Percentiles rank a stretch among this genome's conserved stretches.
These are phyloP conservation scores for Dolichoris vasculosae DNA, from an alignment of 1,140 invertebrate genomes.

Conservation along the genomic window DNA sequence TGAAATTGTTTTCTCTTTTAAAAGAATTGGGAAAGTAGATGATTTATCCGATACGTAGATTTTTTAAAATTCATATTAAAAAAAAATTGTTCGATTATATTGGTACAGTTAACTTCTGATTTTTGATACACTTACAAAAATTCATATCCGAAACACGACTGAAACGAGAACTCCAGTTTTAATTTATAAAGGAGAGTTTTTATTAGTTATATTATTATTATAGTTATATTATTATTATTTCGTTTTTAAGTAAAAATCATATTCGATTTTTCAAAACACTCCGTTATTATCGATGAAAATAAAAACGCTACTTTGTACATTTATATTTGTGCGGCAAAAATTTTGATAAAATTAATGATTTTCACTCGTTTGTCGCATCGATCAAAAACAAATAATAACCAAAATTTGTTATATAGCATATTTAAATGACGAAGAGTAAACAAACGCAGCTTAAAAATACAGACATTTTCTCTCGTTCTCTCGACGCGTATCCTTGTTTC, in stretches of 20 bases:
- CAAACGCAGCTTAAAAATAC: background rate
- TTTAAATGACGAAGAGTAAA: background rate
- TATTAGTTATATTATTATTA: background rate
- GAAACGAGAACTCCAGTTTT: background rate
- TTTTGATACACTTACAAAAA: background rate
- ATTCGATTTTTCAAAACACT: background rate
- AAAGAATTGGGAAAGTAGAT: too few species aligned
- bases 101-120: background rate
- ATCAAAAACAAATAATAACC: background rate
- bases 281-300: background rate
- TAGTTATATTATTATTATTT: background rate
- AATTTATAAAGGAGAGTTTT: background rate
- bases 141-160: background rate
- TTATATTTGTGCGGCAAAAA: background rate
- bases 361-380: background rate
- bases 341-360: too few species aligned
- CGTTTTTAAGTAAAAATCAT: background rate
- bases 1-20: too few species aligned
- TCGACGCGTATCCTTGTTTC: conserved; percentile 21
- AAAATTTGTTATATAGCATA: background rate
- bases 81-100: background rate
- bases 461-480: background rate
- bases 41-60: too few species aligned
- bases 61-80: too few species aligned
- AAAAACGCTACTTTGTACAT: background rate